Conservation (phyloP, 2,888 invertebrate species). For the Emmelina monodactyla region DNA sequence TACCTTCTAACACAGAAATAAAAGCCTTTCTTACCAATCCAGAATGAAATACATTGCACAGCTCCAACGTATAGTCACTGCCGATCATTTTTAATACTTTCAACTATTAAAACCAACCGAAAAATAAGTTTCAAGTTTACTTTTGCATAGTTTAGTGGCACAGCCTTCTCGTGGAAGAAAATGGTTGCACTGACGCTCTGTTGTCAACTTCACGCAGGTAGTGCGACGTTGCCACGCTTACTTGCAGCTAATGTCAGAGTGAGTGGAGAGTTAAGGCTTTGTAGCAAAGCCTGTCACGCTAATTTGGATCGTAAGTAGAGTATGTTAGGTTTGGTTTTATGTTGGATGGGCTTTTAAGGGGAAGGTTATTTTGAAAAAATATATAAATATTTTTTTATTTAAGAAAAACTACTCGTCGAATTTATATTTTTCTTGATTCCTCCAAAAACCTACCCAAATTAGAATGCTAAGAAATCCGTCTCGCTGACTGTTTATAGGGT, state of each 20-base stretch:
- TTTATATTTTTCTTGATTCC: background rate
- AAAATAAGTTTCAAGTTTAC: slow-evolving; percentile 14
- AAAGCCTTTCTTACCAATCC: slow-evolving; percentile 72
- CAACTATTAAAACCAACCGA: slow-evolving; percentile 12
- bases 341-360: slow-evolving; percentile 22
- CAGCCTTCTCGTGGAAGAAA: slow-evolving; percentile 23
- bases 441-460: background rate
- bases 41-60: slow-evolving; percentile 88
- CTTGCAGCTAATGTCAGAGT: slow-evolving; percentile 30
- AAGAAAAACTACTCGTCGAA: background rate
- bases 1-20: background rate
- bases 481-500: too few species aligned
- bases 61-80: slow-evolving; percentile 85
- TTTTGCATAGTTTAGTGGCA: slow-evolving; percentile 24
- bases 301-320: slow-evolving; percentile 2
- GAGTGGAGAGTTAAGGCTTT: slow-evolving; percentile 10
- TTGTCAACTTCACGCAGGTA: slow-evolving; percentile 34
- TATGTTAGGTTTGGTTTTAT: slow-evolving; percentile 10
- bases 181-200: slow-evolving; percentile 31
- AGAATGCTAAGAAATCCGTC: background rate
- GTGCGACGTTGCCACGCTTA: slow-evolving; percentile 45
- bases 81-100: slow-evolving; percentile 70
- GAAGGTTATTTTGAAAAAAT: slow-evolving; percentile 10
- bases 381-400: background rate
- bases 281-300: background rate